Evolutionary conservation across 2,113 vertebrate genomes (phyloP).

Genomic region (Ia io): DNA sequence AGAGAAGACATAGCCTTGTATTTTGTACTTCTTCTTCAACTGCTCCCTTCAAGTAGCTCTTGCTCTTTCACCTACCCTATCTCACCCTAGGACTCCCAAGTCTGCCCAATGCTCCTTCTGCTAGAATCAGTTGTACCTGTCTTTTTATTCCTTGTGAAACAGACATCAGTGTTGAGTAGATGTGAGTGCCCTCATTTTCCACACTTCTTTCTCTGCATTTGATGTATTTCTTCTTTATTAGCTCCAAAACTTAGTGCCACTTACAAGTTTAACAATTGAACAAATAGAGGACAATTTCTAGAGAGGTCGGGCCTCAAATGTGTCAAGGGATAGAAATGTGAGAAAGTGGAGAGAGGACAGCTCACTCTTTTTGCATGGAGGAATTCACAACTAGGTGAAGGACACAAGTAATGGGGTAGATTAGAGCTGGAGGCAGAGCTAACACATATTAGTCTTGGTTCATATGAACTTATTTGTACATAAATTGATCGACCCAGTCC

Average conservation of each 20-base stretch:
- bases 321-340: not conserved
- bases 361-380: not conserved
- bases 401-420: not conserved
- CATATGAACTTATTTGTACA: not conserved
- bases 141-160: not conserved
- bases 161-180: not conserved
- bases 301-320: not conserved
- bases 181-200: not conserved
- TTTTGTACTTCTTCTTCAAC: not conserved
- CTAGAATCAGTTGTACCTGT: not conserved
- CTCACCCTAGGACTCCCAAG: not conserved
- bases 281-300: not conserved
- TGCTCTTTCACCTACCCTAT: not conserved
- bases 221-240: not conserved
- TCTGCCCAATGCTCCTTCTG: not conserved
- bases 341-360: not conserved
- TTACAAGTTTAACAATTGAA: not conserved
- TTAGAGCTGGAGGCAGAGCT: not conserved
- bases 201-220: not conserved
- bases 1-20: not conserved
- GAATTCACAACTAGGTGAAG: not conserved
- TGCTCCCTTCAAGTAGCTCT: not conserved
- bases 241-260: not conserved
- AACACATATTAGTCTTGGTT: not conserved
- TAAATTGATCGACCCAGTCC: not conserved